Evolutionary conservation across 2,113 vertebrate genomes (phyloP), one percentile per base, ranked within the genome.

Genomic region (Cathartes aura): DNA sequence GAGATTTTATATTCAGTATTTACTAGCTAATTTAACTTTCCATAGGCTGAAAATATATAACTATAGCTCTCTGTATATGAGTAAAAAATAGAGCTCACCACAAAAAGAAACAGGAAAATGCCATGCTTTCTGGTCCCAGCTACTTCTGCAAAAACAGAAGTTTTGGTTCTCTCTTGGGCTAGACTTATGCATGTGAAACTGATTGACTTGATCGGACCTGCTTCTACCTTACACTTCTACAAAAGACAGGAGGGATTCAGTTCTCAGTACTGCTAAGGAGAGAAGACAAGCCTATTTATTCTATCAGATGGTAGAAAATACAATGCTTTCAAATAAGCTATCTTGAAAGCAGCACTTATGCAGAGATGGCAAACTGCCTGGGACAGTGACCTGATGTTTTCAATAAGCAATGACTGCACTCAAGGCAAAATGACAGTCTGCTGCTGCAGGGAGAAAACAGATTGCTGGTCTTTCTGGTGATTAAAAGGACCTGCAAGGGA

Each of bases 351-450:
- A 92, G 87, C 62, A 66, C 73, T 91, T 79, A 53, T 32, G 38
- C 9, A 1, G 36, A 55, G 73, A 92, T 93, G 89, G 87, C 93
- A 95, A 96, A 85, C 32, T 93, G 94, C 93, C 96, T 70, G 78
- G 81, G 78, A 94, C 60, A 70, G 87, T 43, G 82, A 93, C 89
- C 87, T 63, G 89, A 81, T 90, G 95, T 62, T 95, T 93, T 97
- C 74, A 93, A 21, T 81, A 82, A 73, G 55, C 4, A 0, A 24
- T 32, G 58, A 55, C 58, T 71, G 63, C 19, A 43, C 29, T 84
- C 12, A 47, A 76, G 24, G 50, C 63, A 90, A 82, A 94, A 82
- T 17, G 62, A 70, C 40, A 85, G 38, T 43, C 84, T 76, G 36
- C 17, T 36, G 40, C 36, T 90, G 78, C 66, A 47, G 67, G 38